These are phyloP conservation scores for Brienomyrus brachyistius DNA, from an alignment of 2,113 vertebrate genomes.

Conservation along the genomic window DNA sequence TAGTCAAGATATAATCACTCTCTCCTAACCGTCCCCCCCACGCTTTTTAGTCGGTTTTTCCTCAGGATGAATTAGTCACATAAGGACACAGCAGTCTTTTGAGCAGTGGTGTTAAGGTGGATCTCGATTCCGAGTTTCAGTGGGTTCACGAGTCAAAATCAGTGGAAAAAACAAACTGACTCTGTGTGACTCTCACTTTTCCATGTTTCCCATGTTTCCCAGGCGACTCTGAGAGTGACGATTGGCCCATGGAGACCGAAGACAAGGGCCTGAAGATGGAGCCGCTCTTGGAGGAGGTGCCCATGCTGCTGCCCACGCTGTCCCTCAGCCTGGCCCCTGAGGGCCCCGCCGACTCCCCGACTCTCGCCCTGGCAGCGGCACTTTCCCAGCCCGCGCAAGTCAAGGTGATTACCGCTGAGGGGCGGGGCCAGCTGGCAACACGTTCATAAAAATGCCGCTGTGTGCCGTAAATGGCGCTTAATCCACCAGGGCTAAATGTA, in stretches of 20 bases:
- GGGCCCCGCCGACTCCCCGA: slow-evolving; percentile 36
- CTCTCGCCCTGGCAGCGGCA: slow-evolving; percentile 25
- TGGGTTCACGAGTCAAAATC: neutral
- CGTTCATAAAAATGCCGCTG: neutral
- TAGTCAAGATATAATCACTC: neutral
- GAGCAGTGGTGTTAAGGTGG: neutral
- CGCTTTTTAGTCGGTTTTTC: neutral
- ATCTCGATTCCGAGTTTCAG: neutral
- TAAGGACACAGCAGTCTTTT: neutral
- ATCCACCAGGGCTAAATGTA: neutral
- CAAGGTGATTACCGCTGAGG: slow-evolving; percentile 45
- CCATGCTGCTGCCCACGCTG: slow-evolving; percentile 74
- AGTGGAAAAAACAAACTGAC: neutral
- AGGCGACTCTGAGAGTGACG: slow-evolving; percentile 74
- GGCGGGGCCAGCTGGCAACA: neutral
- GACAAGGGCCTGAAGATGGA: slow-evolving; percentile 68
- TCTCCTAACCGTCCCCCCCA: neutral
- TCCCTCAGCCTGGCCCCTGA: slow-evolving; percentile 60
- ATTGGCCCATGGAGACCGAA: slow-evolving; percentile 79
- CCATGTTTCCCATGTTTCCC: slow-evolving; percentile 30
- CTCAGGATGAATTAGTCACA: neutral
- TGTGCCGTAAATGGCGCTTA: neutral
- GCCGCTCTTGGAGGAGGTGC: slow-evolving; percentile 62
- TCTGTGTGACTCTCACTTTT: neutral
- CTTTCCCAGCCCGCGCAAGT: slow-evolving; percentile 28